These are phyloP conservation scores for Aquatica leii DNA, from an alignment of 2,888 invertebrate species.

Conservation along the genomic window DNA sequence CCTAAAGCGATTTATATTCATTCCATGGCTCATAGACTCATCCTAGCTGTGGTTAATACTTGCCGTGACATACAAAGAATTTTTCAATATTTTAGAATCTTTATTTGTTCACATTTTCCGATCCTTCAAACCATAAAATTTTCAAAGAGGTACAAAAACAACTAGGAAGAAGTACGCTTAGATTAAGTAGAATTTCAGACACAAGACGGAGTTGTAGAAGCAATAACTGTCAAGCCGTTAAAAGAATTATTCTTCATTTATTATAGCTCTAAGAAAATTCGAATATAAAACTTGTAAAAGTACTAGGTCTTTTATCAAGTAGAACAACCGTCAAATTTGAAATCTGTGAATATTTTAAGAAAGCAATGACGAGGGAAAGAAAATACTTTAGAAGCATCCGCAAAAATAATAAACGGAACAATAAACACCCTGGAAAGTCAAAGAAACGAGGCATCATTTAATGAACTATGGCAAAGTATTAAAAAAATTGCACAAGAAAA, in stretches of 20 bases:
- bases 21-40: conserved; percentile 11
- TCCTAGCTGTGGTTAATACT: conserved; percentile 8
- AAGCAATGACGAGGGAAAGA: background rate
- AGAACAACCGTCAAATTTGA: background rate
- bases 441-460: conserved; percentile 15
- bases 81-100: conserved; percentile 16
- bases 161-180: background rate
- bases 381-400: conserved; percentile 6
- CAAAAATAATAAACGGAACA: conserved; percentile 14
- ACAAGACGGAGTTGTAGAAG: background rate
- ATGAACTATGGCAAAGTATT: conserved; percentile 6
- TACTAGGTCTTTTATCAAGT: background rate
- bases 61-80: conserved; percentile 8
- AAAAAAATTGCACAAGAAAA: conserved; percentile 12
- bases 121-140: conserved; percentile 5
- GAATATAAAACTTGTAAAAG: background rate
- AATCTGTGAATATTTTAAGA: background rate
- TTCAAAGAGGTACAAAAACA: conserved; percentile 4
- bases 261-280: background rate
- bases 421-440: no score
- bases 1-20: conserved; percentile 9
- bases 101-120: conserved; percentile 9
- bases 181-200: background rate
- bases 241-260: conserved; percentile 2
- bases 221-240: conserved; percentile 9